Percentiles rank a stretch among this genome's conserved stretches.
phyloP scores from a whole-genome alignment of 2,113 vertebrate genomes.

The Machaerirhynchus nigripectus region DNA sequence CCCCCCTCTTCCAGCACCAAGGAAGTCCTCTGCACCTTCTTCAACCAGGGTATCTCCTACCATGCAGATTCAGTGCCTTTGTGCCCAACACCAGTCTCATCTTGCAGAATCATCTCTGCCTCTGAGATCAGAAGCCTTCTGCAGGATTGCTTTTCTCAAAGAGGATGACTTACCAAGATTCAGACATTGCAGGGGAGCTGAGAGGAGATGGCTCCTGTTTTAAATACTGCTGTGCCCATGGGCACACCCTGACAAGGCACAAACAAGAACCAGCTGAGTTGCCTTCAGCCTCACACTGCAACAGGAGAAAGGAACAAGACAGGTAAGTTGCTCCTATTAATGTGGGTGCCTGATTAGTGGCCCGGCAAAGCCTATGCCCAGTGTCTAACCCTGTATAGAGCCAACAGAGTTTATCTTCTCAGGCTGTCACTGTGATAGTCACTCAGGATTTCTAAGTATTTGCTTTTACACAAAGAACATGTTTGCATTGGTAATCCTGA shows the following conservation, averaged over 20 bases:
- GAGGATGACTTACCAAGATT: rapidly evolving
- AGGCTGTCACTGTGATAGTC: neutral
- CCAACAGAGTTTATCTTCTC: rapidly evolving
- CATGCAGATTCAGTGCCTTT: neutral
- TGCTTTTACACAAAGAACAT: neutral
- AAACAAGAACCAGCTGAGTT: neutral
- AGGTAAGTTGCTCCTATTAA: neutral
- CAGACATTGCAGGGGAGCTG: rapidly evolving
- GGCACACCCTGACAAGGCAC: neutral
- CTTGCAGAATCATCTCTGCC: neutral
- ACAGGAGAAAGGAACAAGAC: neutral
- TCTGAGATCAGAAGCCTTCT: rapidly evolving
- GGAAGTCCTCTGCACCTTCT: neutral
- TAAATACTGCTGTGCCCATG: neutral
- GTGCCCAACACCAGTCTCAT: neutral
- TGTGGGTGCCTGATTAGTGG: rapidly evolving
- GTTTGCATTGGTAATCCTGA: neutral
- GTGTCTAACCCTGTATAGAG: neutral
- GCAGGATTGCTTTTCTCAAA: rapidly evolving
- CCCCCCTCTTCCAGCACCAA: neutral
- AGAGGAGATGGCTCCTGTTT: neutral
- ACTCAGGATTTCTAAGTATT: neutral
- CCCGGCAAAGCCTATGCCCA: neutral
- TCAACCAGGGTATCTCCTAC: neutral
- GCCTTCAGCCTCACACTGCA: neutral